These are phyloP conservation scores for Syngnathus acus DNA, from an alignment of 2,797 vertebrate genomes.

Conservation along the genomic window DNA sequence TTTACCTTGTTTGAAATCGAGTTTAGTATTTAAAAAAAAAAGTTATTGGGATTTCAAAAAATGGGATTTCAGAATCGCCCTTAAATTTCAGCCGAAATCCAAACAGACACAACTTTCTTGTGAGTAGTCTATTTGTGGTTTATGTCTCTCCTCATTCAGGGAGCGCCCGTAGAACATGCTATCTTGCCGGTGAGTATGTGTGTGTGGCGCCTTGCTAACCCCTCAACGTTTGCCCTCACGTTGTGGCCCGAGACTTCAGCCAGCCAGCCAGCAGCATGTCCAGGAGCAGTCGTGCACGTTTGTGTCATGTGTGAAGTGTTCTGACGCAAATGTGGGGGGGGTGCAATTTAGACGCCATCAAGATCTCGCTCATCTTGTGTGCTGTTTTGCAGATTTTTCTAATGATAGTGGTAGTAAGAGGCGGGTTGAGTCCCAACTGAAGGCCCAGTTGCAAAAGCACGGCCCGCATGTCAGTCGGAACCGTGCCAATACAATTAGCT, in stretches of 20 bases:
- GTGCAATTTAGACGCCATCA: background rate
- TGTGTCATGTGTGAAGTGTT: background rate
- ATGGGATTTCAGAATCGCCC: background rate
- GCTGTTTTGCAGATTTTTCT: background rate
- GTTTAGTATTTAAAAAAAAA: too few species aligned
- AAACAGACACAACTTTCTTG: background rate
- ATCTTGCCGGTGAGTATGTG: conserved; percentile 74
- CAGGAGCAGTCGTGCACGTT: background rate
- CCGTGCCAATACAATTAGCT: conserved; percentile 44
- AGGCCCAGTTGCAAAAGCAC: background rate
- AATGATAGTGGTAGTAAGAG: background rate
- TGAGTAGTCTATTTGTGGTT: conserved; percentile 5
- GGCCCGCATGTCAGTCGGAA: conserved; percentile 12
- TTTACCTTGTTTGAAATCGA: too few species aligned
- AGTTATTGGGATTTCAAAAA: background rate
- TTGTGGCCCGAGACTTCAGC: background rate
- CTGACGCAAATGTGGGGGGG: background rate
- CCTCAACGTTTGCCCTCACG: conserved; percentile 7
- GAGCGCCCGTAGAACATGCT: conserved; percentile 65
- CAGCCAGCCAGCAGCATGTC: background rate
- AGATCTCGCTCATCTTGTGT: background rate
- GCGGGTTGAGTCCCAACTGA: background rate
- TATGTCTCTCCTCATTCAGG: conserved; percentile 53
- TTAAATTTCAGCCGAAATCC: background rate
- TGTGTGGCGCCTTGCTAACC: conserved; percentile 31